Conservation (phyloP, 1,140 invertebrate species). For the Megalopta genalis region DNA sequence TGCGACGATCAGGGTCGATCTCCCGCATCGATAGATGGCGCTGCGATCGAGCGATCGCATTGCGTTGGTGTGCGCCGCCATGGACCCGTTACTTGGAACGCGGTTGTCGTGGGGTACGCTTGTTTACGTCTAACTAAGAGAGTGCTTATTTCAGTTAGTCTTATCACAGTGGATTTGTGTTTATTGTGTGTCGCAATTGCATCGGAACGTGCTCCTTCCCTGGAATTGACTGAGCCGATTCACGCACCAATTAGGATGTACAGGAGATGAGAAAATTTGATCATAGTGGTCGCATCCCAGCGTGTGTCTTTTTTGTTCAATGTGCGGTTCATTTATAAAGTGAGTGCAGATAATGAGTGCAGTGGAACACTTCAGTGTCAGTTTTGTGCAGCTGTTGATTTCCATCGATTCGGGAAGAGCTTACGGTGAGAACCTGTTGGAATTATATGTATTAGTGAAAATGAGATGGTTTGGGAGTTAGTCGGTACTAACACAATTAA, state of each 20-base stretch:
- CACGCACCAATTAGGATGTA: background rate
- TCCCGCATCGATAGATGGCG: conserved; percentile 29
- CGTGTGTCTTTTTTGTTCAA: background rate
- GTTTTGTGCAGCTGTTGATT: background rate
- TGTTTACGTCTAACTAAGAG: conserved; percentile 15
- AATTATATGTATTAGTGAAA: background rate
- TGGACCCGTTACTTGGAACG: conserved; percentile 34
- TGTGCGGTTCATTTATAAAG: background rate
- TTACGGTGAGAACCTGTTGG: background rate
- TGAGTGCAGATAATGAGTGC: conserved; percentile 11
- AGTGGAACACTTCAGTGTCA: background rate
- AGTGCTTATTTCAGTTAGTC: background rate
- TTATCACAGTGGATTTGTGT: background rate
- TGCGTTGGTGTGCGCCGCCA: conserved; percentile 5
- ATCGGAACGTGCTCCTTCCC: background rate
- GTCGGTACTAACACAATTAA: too few species aligned
- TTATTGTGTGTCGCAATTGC: background rate
- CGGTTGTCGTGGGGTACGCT: background rate
- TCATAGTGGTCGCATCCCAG: background rate
- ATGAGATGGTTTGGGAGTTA: too few species aligned
- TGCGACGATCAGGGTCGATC: conserved; percentile 29
- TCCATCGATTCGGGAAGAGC: too few species aligned
- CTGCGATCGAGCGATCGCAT: background rate
- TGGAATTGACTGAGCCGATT: background rate
- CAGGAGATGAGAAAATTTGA: background rate